Evolutionary conservation across 2,113 vertebrate species (phyloP).

Genomic region (Pavo muticus): DNA sequence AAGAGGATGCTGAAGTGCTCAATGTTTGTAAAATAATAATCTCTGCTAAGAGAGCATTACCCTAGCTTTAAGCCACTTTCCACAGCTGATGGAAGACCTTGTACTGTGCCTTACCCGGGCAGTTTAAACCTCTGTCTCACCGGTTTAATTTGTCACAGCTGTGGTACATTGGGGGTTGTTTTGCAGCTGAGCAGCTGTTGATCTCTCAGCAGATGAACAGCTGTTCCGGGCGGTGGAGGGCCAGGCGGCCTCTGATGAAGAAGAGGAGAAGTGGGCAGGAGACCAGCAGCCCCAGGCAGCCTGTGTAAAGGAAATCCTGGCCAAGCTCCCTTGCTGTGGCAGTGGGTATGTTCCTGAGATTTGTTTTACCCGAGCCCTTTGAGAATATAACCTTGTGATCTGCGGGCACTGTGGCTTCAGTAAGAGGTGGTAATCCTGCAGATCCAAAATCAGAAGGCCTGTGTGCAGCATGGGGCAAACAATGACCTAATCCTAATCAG

Average conservation of each 20-base stretch:
- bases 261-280: slow-evolving; percentile 84
- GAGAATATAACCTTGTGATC: not conserved
- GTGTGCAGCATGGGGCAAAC: rapidly evolving
- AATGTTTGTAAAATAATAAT: rapidly evolving
- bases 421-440: not conserved
- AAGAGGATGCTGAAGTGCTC: not conserved
- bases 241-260: slow-evolving; percentile 92
- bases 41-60: not conserved
- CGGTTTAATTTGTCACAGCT: not conserved
- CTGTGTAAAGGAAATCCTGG: slow-evolving; percentile 73
- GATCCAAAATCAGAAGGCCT: not conserved
- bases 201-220: slow-evolving; percentile 84
- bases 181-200: not conserved
- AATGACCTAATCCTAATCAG: rapidly evolving
- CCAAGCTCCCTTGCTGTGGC: slow-evolving; percentile 81
- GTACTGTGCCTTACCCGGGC: rapidly evolving
- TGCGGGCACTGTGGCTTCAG: not conserved
- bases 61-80: not conserved
- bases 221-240: slow-evolving; percentile 92
- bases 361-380: not conserved
- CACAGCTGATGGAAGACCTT: rapidly evolving
- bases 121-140: not conserved
- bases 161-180: not conserved
- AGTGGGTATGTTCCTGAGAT: slow-evolving; percentile 76
- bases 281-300: slow-evolving; percentile 72